Percentiles rank a stretch among this genome's conserved stretches.
Evolutionary conservation across 2,888 invertebrate genomes (phyloP).

Genomic region (Aricia artaxerxes): DNA sequence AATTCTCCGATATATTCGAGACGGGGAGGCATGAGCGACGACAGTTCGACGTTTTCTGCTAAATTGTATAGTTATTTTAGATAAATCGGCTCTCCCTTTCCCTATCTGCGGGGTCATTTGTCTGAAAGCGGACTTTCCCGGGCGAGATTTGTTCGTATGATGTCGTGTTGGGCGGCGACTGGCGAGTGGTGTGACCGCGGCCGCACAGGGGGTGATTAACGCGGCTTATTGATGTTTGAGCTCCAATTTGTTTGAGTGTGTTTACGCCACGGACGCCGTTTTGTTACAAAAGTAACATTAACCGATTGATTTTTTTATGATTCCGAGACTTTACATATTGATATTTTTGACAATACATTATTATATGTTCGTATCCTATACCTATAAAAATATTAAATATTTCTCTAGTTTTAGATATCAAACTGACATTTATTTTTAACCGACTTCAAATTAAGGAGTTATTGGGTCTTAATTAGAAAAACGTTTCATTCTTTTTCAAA

Average conservation of each 20-base stretch:
- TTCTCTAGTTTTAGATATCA: neutral
- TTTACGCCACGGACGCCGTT: slow-evolving; percentile 44
- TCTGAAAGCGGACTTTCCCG: slow-evolving; percentile 63
- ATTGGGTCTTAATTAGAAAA: no score
- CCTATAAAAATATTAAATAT: neutral
- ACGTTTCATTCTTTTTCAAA: no score
- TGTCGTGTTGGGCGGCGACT: slow-evolving; percentile 39
- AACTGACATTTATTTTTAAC: neutral
- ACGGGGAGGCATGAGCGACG: slow-evolving; percentile 72
- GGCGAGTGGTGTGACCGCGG: slow-evolving; percentile 36
- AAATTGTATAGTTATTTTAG: slow-evolving; percentile 77
- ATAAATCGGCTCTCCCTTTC: slow-evolving; percentile 72
- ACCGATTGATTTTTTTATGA: neutral
- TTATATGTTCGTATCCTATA: neutral
- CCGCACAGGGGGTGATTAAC: slow-evolving; percentile 42
- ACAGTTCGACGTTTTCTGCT: slow-evolving; percentile 70
- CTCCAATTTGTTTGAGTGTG: slow-evolving; percentile 56
- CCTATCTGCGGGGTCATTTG: slow-evolving; percentile 73
- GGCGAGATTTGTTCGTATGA: slow-evolving; percentile 49
- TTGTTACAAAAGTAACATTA: slow-evolving; percentile 31
- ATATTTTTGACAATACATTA: neutral
- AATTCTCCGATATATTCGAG: slow-evolving; percentile 72
- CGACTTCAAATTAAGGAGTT: no score
- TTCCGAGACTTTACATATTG: neutral
- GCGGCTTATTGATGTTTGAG: slow-evolving; percentile 42